Conservation (phyloP, 2,888 invertebrate species). For the Acholoe squamosa region DNA sequence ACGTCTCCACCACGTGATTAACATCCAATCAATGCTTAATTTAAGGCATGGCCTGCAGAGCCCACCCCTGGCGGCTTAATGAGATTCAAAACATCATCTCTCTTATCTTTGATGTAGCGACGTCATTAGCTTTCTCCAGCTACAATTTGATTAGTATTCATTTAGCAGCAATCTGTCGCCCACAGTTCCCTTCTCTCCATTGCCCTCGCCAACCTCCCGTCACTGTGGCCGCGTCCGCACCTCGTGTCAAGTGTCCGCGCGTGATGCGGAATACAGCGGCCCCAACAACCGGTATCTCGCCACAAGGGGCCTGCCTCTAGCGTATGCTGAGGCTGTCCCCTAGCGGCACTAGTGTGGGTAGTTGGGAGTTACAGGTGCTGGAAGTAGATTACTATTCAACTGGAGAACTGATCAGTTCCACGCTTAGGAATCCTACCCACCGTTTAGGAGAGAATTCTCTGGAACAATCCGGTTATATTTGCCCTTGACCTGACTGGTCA, state of each 20-base stretch:
- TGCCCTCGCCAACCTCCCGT: not conserved
- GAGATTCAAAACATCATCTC: constrained; percentile 38
- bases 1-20: constrained; percentile 2
- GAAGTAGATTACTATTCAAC: constrained; percentile 8
- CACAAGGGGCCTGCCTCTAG: not conserved
- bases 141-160: constrained; percentile 41
- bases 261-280: not conserved
- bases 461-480: not conserved
- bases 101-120: constrained; percentile 39
- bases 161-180: constrained; percentile 35
- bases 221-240: not conserved
- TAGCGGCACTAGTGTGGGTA: not conserved
- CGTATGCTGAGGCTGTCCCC: not conserved
- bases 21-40: constrained; percentile 41
- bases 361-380: not conserved
- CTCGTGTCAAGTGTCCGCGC: constrained; percentile 28
- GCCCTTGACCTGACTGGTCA: not conserved
- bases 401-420: not conserved
- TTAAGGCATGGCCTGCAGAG: constrained; percentile 13
- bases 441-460: not conserved
- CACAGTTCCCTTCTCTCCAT: not conserved
- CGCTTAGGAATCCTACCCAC: not conserved
- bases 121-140: constrained; percentile 29
- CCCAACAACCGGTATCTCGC: not conserved
- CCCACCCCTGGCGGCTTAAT: not conserved